These are phyloP conservation scores for Rynchops niger DNA, from an alignment of 2,113 vertebrate genomes.

Conservation along the genomic window DNA sequence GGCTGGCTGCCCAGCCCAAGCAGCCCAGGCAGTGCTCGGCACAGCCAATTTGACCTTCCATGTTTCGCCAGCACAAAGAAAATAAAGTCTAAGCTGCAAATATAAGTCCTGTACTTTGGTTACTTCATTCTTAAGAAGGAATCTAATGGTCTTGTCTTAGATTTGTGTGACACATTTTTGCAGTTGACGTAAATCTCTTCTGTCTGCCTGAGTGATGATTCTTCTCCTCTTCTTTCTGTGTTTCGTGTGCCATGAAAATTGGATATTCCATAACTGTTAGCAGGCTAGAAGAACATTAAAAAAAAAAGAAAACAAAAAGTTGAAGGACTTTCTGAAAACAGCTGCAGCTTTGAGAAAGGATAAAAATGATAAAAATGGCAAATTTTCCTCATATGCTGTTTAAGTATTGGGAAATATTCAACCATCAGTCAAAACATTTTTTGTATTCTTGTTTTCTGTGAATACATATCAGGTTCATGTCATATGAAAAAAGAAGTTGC, in stretches of 20 bases:
- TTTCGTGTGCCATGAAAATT: neutral
- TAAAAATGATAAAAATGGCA: neutral
- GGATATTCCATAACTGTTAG: neutral
- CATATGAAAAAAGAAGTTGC: neutral
- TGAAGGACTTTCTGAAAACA: neutral
- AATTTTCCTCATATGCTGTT: neutral
- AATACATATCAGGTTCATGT: neutral
- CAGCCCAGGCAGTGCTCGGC: neutral
- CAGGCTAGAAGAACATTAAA: neutral
- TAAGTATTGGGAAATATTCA: neutral
- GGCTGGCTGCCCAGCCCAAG: neutral
- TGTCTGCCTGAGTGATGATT: neutral
- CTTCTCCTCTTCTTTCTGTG: neutral
- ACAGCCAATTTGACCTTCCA: neutral
- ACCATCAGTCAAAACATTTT: neutral
- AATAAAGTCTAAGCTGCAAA: neutral
- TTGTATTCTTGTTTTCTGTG: neutral
- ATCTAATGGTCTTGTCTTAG: neutral
- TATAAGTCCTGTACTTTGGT: neutral
- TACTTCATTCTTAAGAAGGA: neutral
- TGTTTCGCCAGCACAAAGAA: accelerated
- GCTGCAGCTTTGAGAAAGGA: neutral
- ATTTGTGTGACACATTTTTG: neutral
- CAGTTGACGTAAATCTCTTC: conserved; percentile 63
- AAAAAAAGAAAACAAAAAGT: neutral